Percentiles rank a stretch among this genome's conserved stretches.
These are phyloP conservation scores for Neotoma lepida DNA, from an alignment of 2,113 vertebrate species.

Conservation along the genomic window DNA sequence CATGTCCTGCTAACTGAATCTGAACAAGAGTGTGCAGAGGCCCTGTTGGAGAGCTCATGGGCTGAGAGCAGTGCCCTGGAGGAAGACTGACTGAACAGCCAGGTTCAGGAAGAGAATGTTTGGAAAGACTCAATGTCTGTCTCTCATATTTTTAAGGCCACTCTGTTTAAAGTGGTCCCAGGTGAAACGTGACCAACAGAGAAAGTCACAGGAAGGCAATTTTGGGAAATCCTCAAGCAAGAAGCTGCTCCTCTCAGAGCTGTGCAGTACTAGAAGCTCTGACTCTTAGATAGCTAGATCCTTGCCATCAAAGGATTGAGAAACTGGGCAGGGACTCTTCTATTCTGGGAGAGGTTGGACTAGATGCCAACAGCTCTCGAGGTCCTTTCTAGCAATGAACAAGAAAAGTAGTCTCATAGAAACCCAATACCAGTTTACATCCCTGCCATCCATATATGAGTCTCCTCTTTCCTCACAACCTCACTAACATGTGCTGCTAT, in stretches of 20 bases:
- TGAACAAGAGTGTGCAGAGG: neutral
- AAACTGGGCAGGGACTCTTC: neutral
- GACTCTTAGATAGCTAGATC: neutral
- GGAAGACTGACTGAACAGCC: neutral
- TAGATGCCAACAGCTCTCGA: neutral
- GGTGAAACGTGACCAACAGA: neutral
- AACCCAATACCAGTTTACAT: neutral
- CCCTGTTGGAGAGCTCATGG: neutral
- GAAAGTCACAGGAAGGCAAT: neutral
- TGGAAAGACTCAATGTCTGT: neutral
- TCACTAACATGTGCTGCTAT: neutral
- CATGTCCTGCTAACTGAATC: neutral
- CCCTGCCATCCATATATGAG: neutral
- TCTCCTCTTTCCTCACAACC: neutral
- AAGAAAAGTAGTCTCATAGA: neutral
- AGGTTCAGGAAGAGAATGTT: neutral
- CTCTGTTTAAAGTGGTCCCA: neutral
- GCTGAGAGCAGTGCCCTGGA: accelerated
- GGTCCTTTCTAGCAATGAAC: neutral
- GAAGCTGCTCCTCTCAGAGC: neutral
- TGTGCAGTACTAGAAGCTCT: neutral
- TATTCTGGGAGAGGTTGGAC: neutral
- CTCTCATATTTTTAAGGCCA: neutral
- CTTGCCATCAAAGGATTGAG: neutral
- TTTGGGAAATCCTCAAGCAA: neutral